Evolutionary conservation across 37 sponge, comb jelly and placozoan genomes (phyloP).

Genomic region (Chondrosia reniformis): DNA sequence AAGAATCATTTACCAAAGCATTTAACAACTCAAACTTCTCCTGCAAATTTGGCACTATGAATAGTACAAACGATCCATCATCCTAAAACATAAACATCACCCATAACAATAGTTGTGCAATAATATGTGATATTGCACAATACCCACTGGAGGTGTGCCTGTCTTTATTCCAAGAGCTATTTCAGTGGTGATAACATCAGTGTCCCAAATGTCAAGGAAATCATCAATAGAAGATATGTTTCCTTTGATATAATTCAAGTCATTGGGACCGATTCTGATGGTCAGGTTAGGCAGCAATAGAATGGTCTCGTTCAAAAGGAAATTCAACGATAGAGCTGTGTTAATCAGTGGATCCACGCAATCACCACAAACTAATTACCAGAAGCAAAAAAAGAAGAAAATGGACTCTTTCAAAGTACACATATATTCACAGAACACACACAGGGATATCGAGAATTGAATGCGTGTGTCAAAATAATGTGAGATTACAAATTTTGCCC

Average conservation of each 20-base stretch:
- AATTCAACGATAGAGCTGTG: not conserved
- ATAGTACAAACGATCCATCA: not conserved
- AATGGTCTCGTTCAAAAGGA: constrained; percentile 2
- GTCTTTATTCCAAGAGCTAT: not conserved
- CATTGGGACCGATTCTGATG: constrained; percentile 8
- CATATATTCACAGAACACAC: too few relatives aligned
- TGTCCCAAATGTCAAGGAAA: not conserved
- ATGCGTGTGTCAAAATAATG: too few relatives aligned
- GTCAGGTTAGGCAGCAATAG: constrained; percentile 4
- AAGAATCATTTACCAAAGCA: too few relatives aligned
- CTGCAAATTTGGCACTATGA: not conserved
- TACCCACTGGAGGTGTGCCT: not conserved
- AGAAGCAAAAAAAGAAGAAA: not conserved
- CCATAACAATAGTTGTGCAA: not conserved
- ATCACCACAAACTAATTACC: not conserved
- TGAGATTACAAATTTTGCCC: too few relatives aligned
- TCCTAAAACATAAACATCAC: not conserved
- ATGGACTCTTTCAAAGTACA: not conserved
- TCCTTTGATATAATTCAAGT: not conserved
- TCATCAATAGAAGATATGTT: not conserved
- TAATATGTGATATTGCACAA: not conserved
- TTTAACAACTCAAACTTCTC: too few relatives aligned
- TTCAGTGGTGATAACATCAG: not conserved
- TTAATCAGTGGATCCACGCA: constrained; percentile 7
- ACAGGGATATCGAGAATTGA: too few relatives aligned